Evolutionary conservation across 2,888 invertebrate genomes (phyloP).

Genomic region (Acanthoscelides obtectus): DNA sequence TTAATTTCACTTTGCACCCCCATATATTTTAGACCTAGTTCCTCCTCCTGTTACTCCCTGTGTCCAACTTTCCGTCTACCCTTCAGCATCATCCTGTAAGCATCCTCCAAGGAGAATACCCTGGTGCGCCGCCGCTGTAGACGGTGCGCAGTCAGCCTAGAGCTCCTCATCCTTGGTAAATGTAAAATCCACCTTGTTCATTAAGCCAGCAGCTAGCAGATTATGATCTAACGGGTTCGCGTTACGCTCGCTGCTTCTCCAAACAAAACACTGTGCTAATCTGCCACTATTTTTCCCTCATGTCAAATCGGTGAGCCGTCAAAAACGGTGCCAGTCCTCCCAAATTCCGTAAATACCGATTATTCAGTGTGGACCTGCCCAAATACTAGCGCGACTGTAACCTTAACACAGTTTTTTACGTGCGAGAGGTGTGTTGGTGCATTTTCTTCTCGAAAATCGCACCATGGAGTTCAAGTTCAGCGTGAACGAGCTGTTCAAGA

Average conservation of each 20-base stretch:
- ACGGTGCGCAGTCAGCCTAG: neutral
- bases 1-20: too few relatives aligned
- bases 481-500: conserved; percentile 50
- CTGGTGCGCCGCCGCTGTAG: neutral
- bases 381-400: neutral
- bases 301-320: neutral
- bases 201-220: neutral
- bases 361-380: neutral
- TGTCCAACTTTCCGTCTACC: too few relatives aligned
- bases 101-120: neutral
- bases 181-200: neutral
- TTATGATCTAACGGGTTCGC: neutral
- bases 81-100: neutral
- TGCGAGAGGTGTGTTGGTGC: conserved; percentile 17
- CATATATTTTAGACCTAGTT: too few relatives aligned
- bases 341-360: neutral
- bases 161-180: neutral
- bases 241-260: neutral
- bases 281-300: neutral
- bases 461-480: conserved; percentile 55
- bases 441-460: neutral
- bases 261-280: neutral
- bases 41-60: too few relatives aligned
- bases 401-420: neutral
- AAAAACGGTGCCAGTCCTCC: neutral